Base-by-base conservation (phyloP, 2,797 vertebrate species). In the Propithecus deckenii region DNA sequence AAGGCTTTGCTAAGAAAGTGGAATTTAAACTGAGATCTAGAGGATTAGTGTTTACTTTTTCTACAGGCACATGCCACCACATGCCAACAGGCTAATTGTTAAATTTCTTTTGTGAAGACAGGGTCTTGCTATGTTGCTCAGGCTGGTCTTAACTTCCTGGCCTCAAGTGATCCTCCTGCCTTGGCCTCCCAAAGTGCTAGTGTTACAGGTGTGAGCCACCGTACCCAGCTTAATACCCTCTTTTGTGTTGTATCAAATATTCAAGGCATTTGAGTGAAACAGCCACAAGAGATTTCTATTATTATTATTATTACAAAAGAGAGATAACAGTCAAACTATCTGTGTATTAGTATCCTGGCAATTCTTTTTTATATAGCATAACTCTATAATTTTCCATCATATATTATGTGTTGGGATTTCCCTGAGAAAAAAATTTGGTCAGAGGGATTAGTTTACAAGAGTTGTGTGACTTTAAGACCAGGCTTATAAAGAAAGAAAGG, bases 241-340 rank as follows among this genome's bases (percentile, higher is more conserved):
- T 89, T 95, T 91, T 96, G 83, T 83, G 17, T 94, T 90, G 1
- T 78, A 55, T 74, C 22, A 94, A 57, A 48, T 80, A 93, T 23
- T 96, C 13, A 90, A 48, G 50, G 23, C 38, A 91, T 97, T 95
- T 91, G 25, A 80, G n/a, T 89, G 14, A 76, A 93, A 91, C 20
- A 80, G 2, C 46, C 25, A 80, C 7, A 91, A 84, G 55, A 89
- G 59, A 95, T 50, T 94, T 85, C 67, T 92, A 69, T 25, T 57
- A 25, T 41, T 41, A 41, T 55, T 55, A 32, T n/a, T 65, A 65
- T n/a, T 65, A n/a, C 63, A 65, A 65, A 65, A 63, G 23, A 55
- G 43, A 65, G 41, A 52, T 12, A 59, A 25, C 71, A 86, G 75
- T 78, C 28, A 80, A 50, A 91, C 65, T 52, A 32, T 75, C 14